Conservation (phyloP, 2,888 invertebrate species). For the Drosophila melanosoma region DNA sequence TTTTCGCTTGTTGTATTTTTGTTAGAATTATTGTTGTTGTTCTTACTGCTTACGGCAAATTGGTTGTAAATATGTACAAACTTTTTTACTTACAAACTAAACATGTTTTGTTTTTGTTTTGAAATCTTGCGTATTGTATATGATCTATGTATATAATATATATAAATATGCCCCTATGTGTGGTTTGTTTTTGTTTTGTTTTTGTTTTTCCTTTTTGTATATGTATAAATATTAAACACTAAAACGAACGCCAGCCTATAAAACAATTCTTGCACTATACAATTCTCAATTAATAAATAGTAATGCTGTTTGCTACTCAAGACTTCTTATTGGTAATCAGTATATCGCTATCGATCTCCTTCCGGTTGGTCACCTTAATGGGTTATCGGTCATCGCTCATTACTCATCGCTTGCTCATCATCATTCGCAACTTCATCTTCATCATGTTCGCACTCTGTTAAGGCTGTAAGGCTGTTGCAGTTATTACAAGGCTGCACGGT, state of each 20-base stretch:
- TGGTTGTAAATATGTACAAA: conserved; percentile 81
- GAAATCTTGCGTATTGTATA: conserved; percentile 52
- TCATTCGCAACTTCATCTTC: neutral
- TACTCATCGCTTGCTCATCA: conserved; percentile 16
- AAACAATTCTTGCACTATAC: conserved; percentile 73
- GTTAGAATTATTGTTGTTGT: conserved; percentile 57
- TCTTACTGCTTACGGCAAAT: conserved; percentile 67
- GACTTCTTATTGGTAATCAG: conserved; percentile 51
- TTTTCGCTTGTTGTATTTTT: conserved; percentile 43
- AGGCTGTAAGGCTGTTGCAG: conserved; percentile 46
- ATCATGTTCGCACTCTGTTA: conserved; percentile 21
- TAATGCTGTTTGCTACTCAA: conserved; percentile 69
- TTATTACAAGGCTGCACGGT: conserved; percentile 53
- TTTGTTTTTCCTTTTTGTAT: conserved; percentile 52
- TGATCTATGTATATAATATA: conserved; percentile 65
- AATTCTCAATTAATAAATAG: conserved; percentile 77
- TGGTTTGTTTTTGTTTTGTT: conserved; percentile 45
- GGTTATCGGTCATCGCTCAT: conserved; percentile 15
- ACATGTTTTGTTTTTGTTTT: conserved; percentile 41
- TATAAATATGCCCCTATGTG: conserved; percentile 64
- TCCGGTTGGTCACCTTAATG: conserved; percentile 6
- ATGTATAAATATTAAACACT: conserved; percentile 79
- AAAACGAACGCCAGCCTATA: conserved; percentile 76
- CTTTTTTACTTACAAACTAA: conserved; percentile 52
- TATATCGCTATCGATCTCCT: conserved; percentile 11